Base-by-base conservation (phyloP, 2,797 vertebrate genomes). In the Gouania willdenowi region DNA sequence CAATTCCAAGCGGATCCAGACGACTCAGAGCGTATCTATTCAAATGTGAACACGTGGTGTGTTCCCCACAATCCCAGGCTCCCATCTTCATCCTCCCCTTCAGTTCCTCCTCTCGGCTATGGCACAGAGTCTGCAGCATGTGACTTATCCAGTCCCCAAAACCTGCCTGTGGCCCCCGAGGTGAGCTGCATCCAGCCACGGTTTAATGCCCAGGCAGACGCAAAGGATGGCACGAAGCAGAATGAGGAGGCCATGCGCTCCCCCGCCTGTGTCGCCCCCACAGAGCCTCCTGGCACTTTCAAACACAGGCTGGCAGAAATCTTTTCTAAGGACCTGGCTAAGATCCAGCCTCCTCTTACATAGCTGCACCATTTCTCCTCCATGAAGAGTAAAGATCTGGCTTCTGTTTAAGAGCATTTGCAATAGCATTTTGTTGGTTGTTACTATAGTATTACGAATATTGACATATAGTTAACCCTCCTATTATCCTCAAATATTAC, bases 281-380 rank as follows among this genome's bases (percentile, higher is more conserved):
- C 49, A 3, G 73, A 79, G 56, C 3, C 49, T 39, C 63, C 59
- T 7, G 61, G 54, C 44, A 75, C 62, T 62, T 91, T 90, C 66
- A 89, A 83, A 82, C 59, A 82, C 27, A 81, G 66, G 33, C 83
- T 89, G 35, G 84, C 84, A 59, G 61, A 75, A 57, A 71, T 86
- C 7, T 68, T 89, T 64, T 82, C 72, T 48, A 87, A 87, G 71
- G 88, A 85, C 44, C 41, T 73, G 71, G 73, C 79, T 41, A 87
- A 82, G 66, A 12, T 76, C 55, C 73, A 77, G 39, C 61, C 59
- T 4, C 13, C 64, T 22, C 39, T 42, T 25, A 52, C 52, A 50
- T 24, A 44, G 18, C 41, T 53, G 53, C 42, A 25, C 62, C 43
- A 19, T 67, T 24, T 44, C 55, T 42, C 26, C 46, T 55, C 48